phyloP scores from a whole-genome alignment of 2,797 vertebrate species.

The Toxotes lorentzi region DNA sequence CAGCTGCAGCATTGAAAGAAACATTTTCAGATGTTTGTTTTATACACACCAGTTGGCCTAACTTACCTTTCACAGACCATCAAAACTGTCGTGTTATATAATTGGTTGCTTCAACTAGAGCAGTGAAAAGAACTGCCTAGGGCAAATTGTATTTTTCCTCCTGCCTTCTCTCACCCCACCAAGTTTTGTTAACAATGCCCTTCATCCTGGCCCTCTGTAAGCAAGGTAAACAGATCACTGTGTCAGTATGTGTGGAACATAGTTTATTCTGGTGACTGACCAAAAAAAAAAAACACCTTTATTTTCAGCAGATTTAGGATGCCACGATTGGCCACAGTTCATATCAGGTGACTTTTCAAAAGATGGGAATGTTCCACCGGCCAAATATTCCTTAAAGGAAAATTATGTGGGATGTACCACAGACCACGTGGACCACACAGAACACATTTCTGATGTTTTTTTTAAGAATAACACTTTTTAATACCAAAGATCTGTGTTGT shows the following conservation, averaged over 20 bases:
- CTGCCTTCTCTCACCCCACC: slow-evolving; percentile 54
- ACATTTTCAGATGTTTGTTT: slow-evolving; percentile 50
- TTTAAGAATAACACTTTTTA: too few relatives aligned
- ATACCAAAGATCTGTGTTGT: too few relatives aligned
- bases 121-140: slow-evolving; percentile 49
- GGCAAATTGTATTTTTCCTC: slow-evolving; percentile 65
- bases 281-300: neutral
- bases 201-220: slow-evolving; percentile 43
- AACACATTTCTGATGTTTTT: too few relatives aligned
- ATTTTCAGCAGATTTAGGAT: neutral
- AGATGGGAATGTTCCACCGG: neutral
- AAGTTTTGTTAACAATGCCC: slow-evolving; percentile 60
- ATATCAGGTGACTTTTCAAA: slow-evolving; percentile 1
- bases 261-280: slow-evolving; percentile 28
- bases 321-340: neutral
- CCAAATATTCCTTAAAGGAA: too few relatives aligned
- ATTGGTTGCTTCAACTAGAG: slow-evolving; percentile 65
- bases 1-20: slow-evolving; percentile 2
- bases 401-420: too few relatives aligned
- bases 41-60: slow-evolving; percentile 45
- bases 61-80: slow-evolving; percentile 56
- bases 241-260: slow-evolving; percentile 24
- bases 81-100: slow-evolving; percentile 56
- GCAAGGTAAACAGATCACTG: slow-evolving; percentile 35
- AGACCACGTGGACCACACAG: too few relatives aligned